These are phyloP conservation scores for Cyphomyrus discorhynchus DNA, from an alignment of 2,113 vertebrate genomes.

Conservation along the genomic window DNA sequence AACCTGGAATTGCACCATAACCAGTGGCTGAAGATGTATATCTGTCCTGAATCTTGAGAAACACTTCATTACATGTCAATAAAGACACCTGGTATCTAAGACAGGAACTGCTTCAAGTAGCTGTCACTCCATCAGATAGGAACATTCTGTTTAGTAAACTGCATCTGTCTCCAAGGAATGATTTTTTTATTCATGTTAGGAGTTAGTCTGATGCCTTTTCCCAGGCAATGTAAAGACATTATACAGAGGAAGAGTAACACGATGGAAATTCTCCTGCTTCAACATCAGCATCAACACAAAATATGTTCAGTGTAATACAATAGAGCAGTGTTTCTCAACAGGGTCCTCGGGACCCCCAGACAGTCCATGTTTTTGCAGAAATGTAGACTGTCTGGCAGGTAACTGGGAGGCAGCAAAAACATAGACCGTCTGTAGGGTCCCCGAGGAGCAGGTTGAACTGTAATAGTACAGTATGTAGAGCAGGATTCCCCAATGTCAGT, in stretches of 20 bases:
- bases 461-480: neutral
- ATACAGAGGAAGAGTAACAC: neutral
- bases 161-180: neutral
- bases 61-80: slow-evolving; percentile 40
- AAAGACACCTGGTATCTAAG: neutral
- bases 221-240: neutral
- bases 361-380: neutral
- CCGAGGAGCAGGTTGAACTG: neutral
- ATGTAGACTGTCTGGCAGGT: neutral
- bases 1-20: slow-evolving; percentile 37
- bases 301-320: neutral
- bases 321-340: neutral
- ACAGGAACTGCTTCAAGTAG: slow-evolving; percentile 24
- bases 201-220: neutral
- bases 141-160: slow-evolving; percentile 3
- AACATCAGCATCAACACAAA: neutral
- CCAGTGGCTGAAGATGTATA: slow-evolving; percentile 45
- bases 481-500: neutral
- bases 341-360: neutral
- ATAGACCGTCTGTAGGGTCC: neutral
- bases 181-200: neutral
- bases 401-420: neutral
- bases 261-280: neutral
- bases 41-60: slow-evolving; percentile 41
- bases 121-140: slow-evolving; percentile 21